Base-by-base conservation (phyloP, 2,797 vertebrate genomes). In the Lepus townsendii region DNA sequence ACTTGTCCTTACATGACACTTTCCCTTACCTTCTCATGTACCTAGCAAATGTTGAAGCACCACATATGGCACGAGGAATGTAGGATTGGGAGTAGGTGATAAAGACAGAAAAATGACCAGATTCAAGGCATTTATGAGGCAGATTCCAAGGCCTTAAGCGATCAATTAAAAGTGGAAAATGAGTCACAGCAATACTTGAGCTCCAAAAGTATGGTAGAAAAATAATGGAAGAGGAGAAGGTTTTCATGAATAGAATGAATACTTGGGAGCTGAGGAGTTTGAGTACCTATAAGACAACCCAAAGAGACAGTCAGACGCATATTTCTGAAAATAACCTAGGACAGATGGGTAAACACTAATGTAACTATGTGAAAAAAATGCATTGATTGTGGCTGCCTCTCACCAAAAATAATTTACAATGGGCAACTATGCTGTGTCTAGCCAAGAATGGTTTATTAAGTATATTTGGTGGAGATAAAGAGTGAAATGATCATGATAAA, bases 221-320 rank as follows among this genome's bases (percentile, higher is more conserved):
- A 62, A 57, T 35, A 42, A 57, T 14, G 12, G 22, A 50, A 66
- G 30, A 90, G n/a, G 8, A 83, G n/a, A 75, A 79, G 24, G n/a
- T 83, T 90, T 87, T 47, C 68, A n/a, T 57, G 63, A 93, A 73
- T 1, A 35, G 50, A 76, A 91, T n/a, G 76, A 88, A 79, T 17
- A 57, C 19, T 47, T 63, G 13, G 30, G 60, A 89, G 86, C 87
- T 71, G 32, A 22, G 65, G 73, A 82, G n/a, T 65, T 38, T 84
- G 30, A 80, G 35, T 32, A 32, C 54, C 35, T 72, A 3, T 16
- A 80, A 71, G 63, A 78, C 38, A 75, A 50, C 72, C 27, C 92
- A 93, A 82, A 75, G 71, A 57, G 47, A 69, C 10, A 27, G 27
- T 22, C 83, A 57, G 72, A 60, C 69, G 75, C 63, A 71, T n/a